These are phyloP conservation scores for Cebus imitator DNA, from an alignment of 2,113 vertebrate species.

Conservation along the genomic window DNA sequence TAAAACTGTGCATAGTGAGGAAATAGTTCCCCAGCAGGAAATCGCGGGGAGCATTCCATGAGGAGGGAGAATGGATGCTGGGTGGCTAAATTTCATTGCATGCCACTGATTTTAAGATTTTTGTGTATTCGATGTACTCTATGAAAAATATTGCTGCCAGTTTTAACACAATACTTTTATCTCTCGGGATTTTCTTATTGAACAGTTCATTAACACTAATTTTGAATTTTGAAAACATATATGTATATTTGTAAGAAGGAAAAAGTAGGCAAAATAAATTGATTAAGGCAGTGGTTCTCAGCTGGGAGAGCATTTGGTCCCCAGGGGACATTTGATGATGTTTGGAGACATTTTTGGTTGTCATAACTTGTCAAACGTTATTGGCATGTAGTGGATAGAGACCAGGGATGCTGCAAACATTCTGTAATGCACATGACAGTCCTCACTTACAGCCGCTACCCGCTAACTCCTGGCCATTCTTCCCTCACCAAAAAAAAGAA, in stretches of 20 bases:
- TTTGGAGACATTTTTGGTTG: conserved; percentile 34
- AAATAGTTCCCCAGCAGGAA: not conserved
- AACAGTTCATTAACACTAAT: not conserved
- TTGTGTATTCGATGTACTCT: not conserved
- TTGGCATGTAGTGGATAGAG: not conserved
- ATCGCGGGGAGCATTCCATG: not conserved
- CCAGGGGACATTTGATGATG: not conserved
- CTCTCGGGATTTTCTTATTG: not conserved
- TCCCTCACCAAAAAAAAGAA: not conserved
- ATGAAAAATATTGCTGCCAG: conserved; percentile 12
- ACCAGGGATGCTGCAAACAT: not conserved
- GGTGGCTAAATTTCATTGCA: not conserved
- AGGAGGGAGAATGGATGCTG: not conserved
- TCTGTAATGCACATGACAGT: not conserved
- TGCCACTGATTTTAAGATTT: not conserved
- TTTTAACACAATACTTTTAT: not conserved
- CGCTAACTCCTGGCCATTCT: too few species aligned
- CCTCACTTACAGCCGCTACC: too few species aligned
- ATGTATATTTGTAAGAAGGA: not conserved
- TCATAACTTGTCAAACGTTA: not conserved
- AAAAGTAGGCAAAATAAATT: conserved; percentile 20
- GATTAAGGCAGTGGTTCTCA: not conserved
- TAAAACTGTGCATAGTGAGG: not conserved
- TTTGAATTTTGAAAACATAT: conserved; percentile 12
- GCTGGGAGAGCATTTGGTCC: not conserved